Percentiles rank a stretch among this genome's conserved stretches.
phyloP scores from a whole-genome alignment of 2,113 vertebrate genomes.

The Axis porcinus region DNA sequence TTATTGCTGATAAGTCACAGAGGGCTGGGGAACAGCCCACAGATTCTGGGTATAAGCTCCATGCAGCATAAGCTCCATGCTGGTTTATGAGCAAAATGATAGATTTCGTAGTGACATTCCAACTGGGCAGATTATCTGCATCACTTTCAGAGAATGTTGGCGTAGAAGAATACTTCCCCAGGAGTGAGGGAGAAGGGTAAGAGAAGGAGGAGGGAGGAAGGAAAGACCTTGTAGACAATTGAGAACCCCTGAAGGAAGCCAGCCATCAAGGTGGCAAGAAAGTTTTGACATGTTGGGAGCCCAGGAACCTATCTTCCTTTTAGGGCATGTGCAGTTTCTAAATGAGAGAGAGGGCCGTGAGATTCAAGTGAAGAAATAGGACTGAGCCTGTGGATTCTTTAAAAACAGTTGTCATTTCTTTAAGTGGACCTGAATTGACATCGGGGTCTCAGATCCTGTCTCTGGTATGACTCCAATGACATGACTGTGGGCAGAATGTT shows the following conservation, averaged over 20 bases:
- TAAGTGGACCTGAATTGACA: background rate
- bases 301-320: background rate
- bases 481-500: rapidly evolving
- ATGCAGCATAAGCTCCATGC: too few relatives aligned
- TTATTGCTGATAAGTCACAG: background rate
- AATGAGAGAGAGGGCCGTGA: background rate
- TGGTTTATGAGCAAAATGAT: background rate
- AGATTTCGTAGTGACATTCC: background rate
- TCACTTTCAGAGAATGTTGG: background rate
- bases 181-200: background rate
- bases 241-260: background rate
- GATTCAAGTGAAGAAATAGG: too few relatives aligned
- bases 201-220: background rate
- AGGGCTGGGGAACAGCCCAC: background rate
- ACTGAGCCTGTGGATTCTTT: background rate
- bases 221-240: background rate
- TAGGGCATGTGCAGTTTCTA: background rate
- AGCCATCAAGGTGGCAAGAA: background rate
- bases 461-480: background rate
- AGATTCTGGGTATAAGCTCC: background rate
- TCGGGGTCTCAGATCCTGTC: background rate
- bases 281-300: background rate
- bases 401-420: background rate
- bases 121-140: background rate
- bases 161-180: too few relatives aligned